Percentiles rank a stretch among this genome's conserved stretches.
Evolutionary conservation across 2,888 invertebrate species (phyloP).

Genomic region (Epirrhoe alternata): DNA sequence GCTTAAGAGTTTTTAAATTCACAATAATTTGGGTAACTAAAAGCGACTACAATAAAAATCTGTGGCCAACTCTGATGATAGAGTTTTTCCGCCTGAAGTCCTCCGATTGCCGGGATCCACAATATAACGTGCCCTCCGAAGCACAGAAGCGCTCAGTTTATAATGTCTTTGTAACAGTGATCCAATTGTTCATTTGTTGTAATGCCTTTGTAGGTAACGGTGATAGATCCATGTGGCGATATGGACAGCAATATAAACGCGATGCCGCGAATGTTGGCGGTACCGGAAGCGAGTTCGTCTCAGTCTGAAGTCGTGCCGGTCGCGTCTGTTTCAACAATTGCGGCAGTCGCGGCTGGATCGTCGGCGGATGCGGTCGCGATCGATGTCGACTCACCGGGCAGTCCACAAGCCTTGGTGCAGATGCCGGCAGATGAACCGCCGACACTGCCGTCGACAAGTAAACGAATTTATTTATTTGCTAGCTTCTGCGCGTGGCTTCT

Average conservation of each 20-base stretch:
- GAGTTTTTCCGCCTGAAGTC: no score
- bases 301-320: neutral
- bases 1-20: no score
- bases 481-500: no score
- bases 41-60: no score
- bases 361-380: neutral
- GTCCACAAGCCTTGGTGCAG: slow-evolving; percentile 46
- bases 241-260: slow-evolving; percentile 85
- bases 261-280: slow-evolving; percentile 34
- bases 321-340: neutral
- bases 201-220: slow-evolving; percentile 86
- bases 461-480: no score
- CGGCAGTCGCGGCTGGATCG: neutral
- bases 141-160: no score
- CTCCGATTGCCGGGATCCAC: no score
- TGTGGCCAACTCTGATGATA: no score
- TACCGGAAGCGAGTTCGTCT: neutral
- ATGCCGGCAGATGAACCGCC: slow-evolving; percentile 27
- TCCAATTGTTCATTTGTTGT: neutral
- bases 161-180: no score
- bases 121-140: no score
- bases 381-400: slow-evolving; percentile 31
- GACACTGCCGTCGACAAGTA: slow-evolving; percentile 68
- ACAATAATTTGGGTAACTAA: no score
- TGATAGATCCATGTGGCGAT: slow-evolving; percentile 93